phyloP scores from a whole-genome alignment of 2,797 vertebrate genomes.

The Chelon labrosus region DNA sequence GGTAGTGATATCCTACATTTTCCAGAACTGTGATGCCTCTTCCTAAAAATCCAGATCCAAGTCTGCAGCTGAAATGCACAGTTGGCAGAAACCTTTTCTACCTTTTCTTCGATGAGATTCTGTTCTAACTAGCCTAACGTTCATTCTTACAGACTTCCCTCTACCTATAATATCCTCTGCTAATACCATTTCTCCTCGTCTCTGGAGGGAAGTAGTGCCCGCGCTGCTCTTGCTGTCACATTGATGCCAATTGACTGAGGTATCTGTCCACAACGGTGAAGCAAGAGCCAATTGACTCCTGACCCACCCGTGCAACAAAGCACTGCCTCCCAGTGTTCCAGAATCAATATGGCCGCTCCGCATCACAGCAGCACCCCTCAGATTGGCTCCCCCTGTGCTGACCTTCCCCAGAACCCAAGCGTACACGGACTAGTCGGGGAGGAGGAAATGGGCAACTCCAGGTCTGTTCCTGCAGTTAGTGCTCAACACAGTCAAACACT shows the following conservation, averaged over 20 bases:
- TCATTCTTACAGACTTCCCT: not conserved
- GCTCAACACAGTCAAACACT: slow-evolving; percentile 36
- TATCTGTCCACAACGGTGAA: slow-evolving; percentile 68
- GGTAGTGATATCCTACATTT: slow-evolving; percentile 38
- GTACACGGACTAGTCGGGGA: slow-evolving; percentile 62
- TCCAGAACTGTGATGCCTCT: slow-evolving; percentile 3
- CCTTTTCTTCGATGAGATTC: not conserved
- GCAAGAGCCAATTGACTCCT: slow-evolving; percentile 75
- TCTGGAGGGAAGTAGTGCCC: slow-evolving; percentile 27
- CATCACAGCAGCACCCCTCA: slow-evolving; percentile 56
- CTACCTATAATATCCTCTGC: slow-evolving; percentile 4
- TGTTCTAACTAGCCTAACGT: not conserved
- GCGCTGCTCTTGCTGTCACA: slow-evolving; percentile 60
- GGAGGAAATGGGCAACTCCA: slow-evolving; percentile 57
- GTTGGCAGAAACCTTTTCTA: slow-evolving; percentile 2
- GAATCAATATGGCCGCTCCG: slow-evolving; percentile 75
- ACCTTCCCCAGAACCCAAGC: slow-evolving; percentile 62
- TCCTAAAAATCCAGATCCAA: slow-evolving; percentile 36
- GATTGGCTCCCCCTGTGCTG: slow-evolving; percentile 71
- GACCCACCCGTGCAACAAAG: slow-evolving; percentile 68
- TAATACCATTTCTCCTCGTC: slow-evolving; percentile 33
- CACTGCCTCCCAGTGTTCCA: slow-evolving; percentile 67
- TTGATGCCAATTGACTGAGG: slow-evolving; percentile 75
- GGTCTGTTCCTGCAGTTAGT: slow-evolving; percentile 45
- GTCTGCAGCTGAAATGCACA: slow-evolving; percentile 16